Percentiles rank a stretch among this genome's conserved stretches.
phyloP scores from a whole-genome alignment of 2,888 invertebrate genomes.

The Oligia latruncula region DNA sequence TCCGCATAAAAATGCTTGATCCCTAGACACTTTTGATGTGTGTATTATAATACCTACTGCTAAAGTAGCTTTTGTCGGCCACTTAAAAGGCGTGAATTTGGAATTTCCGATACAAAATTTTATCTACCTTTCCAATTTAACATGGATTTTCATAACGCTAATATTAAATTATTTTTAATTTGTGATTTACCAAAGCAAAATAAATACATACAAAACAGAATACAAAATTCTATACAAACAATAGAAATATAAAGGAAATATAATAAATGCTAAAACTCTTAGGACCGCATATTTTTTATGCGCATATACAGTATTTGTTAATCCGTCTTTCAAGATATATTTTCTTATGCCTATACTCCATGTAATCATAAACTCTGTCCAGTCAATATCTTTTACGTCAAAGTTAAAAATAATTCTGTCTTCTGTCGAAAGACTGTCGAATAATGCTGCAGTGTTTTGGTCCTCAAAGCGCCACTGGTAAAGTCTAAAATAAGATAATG shows the following conservation, averaged over 20 bases:
- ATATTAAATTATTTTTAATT: neutral
- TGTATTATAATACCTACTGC: neutral
- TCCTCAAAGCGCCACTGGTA: slow-evolving; percentile 29
- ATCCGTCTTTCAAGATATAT: slow-evolving; percentile 27
- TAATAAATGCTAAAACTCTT: neutral
- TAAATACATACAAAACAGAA: too few species aligned
- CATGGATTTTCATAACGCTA: neutral
- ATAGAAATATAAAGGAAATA: slow-evolving; percentile 22
- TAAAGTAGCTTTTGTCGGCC: too few species aligned
- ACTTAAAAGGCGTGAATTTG: too few species aligned
- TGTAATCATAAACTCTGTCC: neutral
- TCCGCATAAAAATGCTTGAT: too few species aligned
- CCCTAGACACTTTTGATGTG: too few species aligned
- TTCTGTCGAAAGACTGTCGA: slow-evolving; percentile 21
- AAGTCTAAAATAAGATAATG: neutral
- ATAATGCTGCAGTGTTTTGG: slow-evolving; percentile 16
- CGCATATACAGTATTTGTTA: slow-evolving; percentile 2
- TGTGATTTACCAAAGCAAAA: neutral
- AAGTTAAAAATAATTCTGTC: slow-evolving; percentile 34
- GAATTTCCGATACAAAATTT: too few species aligned
- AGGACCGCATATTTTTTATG: neutral
- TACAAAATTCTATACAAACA: slow-evolving; percentile 11
- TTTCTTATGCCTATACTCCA: slow-evolving; percentile 2
- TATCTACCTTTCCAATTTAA: neutral
- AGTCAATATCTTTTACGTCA: slow-evolving; percentile 5